Base-by-base conservation (phyloP, 2,113 vertebrate species). In the Plecotus auritus region DNA sequence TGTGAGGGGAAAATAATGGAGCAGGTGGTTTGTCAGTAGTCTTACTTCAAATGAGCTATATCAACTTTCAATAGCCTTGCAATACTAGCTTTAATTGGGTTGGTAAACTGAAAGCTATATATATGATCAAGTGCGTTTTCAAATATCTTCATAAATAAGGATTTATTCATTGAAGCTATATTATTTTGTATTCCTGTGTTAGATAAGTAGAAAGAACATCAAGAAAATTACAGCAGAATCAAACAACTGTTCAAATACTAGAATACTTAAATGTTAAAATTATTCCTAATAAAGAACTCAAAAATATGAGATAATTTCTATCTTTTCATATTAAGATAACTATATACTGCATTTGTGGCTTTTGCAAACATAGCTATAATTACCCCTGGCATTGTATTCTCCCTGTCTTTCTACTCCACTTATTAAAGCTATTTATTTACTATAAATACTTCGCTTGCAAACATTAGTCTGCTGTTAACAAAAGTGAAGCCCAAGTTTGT, bases 311-410 rank as follows among this genome's bases (percentile, higher is more conserved):
- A 88, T 93, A 96, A 96, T 96, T 88, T 97, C 85, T 80, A 94
- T 97, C 96, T 97, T 97, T 96, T 95, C 89, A 96, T 93, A 97
- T 97, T 97, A 97, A 95, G 93, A 96, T 97, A 98, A 98, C 40
- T 90, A 95, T 94, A 97, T 85, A 86, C 89, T 97, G 47, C 83
- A 96, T 56, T 83, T 93, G 64, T 91, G 94, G 26, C n/a, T 97
- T 98, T 97, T 97, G 40, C 72, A 98, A 96, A 96, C 64, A 91
- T 51, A 94, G 84, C 35, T 96, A 67, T 97, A 97, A 96, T 94
- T 97, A 93, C 90, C 89, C 85, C 84, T 87, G 51, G 66, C 92
- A 90, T 26, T 97, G 12, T 72, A 78, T 76, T 96, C 92, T 97
- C 95, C 91, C 32, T 80, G 45, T 67, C 77, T 91, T 93, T 80